Evolutionary conservation across 2,113 vertebrate species (phyloP).

Genomic region (Cynopterus brachyotis): DNA sequence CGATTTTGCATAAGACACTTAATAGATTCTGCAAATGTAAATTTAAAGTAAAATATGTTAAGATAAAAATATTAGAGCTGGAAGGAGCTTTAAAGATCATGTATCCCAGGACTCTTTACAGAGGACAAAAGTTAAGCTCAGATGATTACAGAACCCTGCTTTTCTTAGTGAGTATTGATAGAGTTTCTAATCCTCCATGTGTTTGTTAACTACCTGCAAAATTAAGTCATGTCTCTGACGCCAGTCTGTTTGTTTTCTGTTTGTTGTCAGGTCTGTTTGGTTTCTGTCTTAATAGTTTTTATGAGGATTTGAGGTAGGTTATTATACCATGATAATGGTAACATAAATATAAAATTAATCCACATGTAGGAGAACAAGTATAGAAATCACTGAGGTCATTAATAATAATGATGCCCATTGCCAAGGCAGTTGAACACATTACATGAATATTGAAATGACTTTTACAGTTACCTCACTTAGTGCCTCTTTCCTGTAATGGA

Average conservation of each 20-base stretch:
- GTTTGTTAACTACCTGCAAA: not conserved
- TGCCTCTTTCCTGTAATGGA: not conserved
- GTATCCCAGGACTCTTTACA: not conserved
- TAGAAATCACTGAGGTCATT: not conserved
- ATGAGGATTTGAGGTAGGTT: conserved; percentile 19
- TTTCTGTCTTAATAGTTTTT: conserved; percentile 38
- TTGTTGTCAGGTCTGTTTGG: conserved; percentile 25
- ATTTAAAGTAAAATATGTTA: not conserved
- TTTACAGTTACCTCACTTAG: not conserved
- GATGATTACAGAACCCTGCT: not conserved
- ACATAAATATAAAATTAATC: conserved; percentile 30
- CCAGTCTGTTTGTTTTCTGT: conserved; percentile 15
- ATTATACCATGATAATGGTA: conserved; percentile 36
- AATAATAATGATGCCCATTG: not conserved
- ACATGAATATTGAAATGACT: not conserved
- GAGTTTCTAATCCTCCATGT: not conserved
- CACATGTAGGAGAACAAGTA: not conserved
- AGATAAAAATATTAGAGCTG: not conserved
- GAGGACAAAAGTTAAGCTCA: not conserved
- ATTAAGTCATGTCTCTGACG: not conserved
- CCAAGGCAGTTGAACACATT: conserved; percentile 12
- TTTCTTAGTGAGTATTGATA: not conserved
- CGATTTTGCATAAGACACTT: not conserved
- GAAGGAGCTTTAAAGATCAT: not conserved
- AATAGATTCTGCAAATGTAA: not conserved